phyloP scores from a whole-genome alignment of 2,888 invertebrate genomes.

The Mycalesis mineus region DNA sequence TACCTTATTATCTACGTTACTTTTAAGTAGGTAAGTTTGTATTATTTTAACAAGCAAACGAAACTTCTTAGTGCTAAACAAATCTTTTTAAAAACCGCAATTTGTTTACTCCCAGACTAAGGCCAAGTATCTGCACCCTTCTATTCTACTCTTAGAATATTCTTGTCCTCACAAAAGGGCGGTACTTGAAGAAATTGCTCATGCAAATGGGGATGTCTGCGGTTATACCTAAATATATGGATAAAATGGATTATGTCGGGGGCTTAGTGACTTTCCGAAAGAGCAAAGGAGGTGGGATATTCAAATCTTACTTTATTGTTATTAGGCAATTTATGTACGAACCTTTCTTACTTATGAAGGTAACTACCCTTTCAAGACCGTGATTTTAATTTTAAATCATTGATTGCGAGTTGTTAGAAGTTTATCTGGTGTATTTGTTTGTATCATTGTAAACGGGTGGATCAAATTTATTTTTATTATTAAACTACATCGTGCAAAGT shows the following conservation, averaged over 20 bases:
- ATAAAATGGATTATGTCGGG: constrained; percentile 13
- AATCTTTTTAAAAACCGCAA: neutral
- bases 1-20: too few relatives aligned
- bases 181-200: constrained; percentile 32
- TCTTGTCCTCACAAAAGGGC: constrained; percentile 26
- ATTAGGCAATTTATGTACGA: neutral
- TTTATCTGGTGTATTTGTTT: too few relatives aligned
- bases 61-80: neutral
- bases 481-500: too few relatives aligned
- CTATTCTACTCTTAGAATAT: constrained; percentile 25
- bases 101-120: neutral
- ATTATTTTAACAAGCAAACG: neutral
- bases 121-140: constrained; percentile 16
- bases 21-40: too few relatives aligned
- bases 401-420: too few relatives aligned
- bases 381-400: too few relatives aligned
- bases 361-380: too few relatives aligned
- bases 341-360: too few relatives aligned
- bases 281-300: neutral
- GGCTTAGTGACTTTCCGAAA: constrained; percentile 5
- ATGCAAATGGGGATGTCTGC: constrained; percentile 31
- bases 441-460: too few relatives aligned
- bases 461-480: too few relatives aligned
- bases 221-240: constrained; percentile 6
- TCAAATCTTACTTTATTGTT: constrained; percentile 5